A percentile compares a stretch with the other conserved stretches of the same genome.
phyloP scores from a whole-genome alignment of 2,888 invertebrate genomes.

The Cremastobaeus sp. region DNA sequence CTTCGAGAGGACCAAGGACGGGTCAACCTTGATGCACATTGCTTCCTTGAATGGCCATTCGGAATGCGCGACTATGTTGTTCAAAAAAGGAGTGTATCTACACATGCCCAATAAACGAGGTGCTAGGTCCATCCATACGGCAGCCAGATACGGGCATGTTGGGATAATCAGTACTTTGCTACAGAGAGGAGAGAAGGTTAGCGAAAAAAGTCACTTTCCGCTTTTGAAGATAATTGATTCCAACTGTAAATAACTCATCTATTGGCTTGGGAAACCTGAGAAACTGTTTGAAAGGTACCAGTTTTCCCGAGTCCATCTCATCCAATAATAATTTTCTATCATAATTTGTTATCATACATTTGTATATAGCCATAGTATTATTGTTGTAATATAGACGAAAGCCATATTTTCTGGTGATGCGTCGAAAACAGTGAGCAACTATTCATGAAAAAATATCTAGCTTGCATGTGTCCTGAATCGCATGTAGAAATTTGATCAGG shows the following conservation, averaged over 20 bases:
- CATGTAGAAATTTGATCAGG: slow-evolving; percentile 60
- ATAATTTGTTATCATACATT: slow-evolving; percentile 30
- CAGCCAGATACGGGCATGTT: slow-evolving; percentile 97
- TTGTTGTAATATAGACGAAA: slow-evolving; percentile 59
- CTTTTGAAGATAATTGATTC: neutral
- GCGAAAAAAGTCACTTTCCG: neutral
- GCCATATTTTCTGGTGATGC: slow-evolving; percentile 60
- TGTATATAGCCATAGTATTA: slow-evolving; percentile 58
- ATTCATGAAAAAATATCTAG: slow-evolving; percentile 47
- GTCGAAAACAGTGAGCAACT: slow-evolving; percentile 61
- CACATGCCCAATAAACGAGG: slow-evolving; percentile 99
- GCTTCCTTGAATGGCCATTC: slow-evolving; percentile 98
- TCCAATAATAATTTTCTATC: neutral
- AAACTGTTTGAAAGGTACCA: no score
- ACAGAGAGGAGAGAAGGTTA: slow-evolving; percentile 96
- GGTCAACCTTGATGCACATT: slow-evolving; percentile 98
- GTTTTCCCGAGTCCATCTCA: slow-evolving; percentile 4
- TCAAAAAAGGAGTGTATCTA: slow-evolving; percentile 98
- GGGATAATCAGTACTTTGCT: slow-evolving; percentile 97
- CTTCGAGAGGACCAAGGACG: slow-evolving; percentile 97
- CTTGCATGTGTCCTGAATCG: slow-evolving; percentile 53
- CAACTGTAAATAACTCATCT: neutral
- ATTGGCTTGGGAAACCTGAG: no score
- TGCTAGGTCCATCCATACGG: slow-evolving; percentile 98
- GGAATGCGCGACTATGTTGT: slow-evolving; percentile 98